Evolutionary conservation across 2,888 invertebrate genomes (phyloP).

Genomic region (Alentia gelatinosa): DNA sequence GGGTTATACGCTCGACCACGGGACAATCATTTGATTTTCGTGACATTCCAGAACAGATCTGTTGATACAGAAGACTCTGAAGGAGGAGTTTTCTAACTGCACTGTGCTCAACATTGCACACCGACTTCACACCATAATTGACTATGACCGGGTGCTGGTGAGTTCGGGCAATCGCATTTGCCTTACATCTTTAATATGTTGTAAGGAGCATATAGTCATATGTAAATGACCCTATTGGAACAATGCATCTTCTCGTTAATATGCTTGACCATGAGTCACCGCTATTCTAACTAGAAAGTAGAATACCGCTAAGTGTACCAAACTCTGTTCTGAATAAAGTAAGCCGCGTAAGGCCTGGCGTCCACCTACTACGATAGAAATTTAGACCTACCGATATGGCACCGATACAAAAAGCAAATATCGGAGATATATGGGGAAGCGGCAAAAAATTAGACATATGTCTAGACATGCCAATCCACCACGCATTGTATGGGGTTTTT

Average conservation of each 20-base stretch:
- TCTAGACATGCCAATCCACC: too few species aligned
- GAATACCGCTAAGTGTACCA: too few species aligned
- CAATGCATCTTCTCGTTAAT: background rate
- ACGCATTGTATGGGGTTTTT: too few species aligned
- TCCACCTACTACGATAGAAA: too few species aligned
- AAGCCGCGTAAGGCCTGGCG: too few species aligned
- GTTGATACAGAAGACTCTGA: conserved; percentile 44
- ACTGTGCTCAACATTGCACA: conserved; percentile 46
- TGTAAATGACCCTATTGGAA: background rate
- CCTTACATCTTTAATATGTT: background rate
- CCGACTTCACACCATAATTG: conserved; percentile 28
- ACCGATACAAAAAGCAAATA: too few species aligned
- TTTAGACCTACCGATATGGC: too few species aligned
- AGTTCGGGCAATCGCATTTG: background rate
- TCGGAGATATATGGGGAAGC: too few species aligned
- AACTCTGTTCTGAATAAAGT: too few species aligned
- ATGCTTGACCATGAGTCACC: background rate
- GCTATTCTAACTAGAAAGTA: background rate
- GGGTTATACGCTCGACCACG: background rate
- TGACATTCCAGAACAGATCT: conserved; percentile 26
- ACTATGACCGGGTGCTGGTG: conserved; percentile 48
- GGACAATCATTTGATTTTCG: background rate
- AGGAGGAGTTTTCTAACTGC: background rate
- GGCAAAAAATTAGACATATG: too few species aligned
- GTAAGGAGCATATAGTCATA: background rate